Base-by-base conservation (phyloP, 2,797 vertebrate genomes). In the Steatocranus sp. region DNA sequence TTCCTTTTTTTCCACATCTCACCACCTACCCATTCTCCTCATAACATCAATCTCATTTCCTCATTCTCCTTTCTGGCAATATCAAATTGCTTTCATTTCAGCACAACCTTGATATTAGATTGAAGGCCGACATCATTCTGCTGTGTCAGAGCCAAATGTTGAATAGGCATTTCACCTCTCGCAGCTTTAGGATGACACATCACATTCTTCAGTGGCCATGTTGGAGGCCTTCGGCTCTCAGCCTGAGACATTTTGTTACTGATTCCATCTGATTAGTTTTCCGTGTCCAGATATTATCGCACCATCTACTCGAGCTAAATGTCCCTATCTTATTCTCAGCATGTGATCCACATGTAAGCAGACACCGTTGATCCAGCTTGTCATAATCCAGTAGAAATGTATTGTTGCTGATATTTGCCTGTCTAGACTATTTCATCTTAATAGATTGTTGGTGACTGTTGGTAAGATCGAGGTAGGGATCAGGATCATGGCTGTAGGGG, bases 71-170 rank as follows among this genome's bases (percentile, higher is more conserved):
- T 84, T 83, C 75, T 77, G 81, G 81, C 66, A 36, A 61, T 84
- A 89, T 92, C 87, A 93, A 87, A 92, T 92, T 53, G 91, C 90
- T 90, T 93, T 91, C 89, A 91, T 89, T 92, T 89, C 85, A 77
- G 88, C 81, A 25, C 86, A 92, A 87, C 87, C 90, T 92, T 92
- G 88, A 84, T 92, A 86, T 91, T 86, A 38, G 73, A 85, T 80
- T 85, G 88, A 90, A 87, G 87, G 91, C 88, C 82, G 48, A 80
- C 87, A 84, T 86, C 78, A 54, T 87, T 91, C 83, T 87, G 88
- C 90, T 89, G 89, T 86, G 89, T 93, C 91, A 91, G 84, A 92
- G 86, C 75, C 82, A 83, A 86, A 75, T 75, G 87, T 91, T 83
- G 83, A 88, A 81, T 61, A 75, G 87, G 79, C 84, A 30, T 87